These are phyloP conservation scores for Toxonevra muliebris DNA, from an alignment of 2,888 invertebrate species.

Conservation along the genomic window DNA sequence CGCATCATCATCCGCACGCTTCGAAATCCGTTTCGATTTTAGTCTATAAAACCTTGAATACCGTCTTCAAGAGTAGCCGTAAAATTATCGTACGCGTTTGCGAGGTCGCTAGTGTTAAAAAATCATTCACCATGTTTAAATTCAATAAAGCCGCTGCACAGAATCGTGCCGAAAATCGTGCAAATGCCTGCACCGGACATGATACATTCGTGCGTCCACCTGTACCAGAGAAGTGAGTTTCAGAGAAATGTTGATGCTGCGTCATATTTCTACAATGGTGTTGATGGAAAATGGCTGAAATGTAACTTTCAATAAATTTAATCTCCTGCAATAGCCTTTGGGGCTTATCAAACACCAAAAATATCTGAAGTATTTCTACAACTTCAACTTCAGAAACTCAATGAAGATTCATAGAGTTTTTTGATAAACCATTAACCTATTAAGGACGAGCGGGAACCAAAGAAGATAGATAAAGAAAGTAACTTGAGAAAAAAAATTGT, in stretches of 20 bases:
- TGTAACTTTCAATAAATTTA: too few relatives aligned
- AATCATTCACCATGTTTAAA: constrained; percentile 75
- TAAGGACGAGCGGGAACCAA: too few relatives aligned
- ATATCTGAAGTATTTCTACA: too few relatives aligned
- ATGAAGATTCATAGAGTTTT: too few relatives aligned
- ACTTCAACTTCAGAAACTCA: too few relatives aligned
- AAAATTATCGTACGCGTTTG: constrained; percentile 65
- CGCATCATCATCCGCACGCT: constrained; percentile 40
- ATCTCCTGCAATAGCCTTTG: too few relatives aligned
- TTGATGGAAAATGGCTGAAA: too few relatives aligned
- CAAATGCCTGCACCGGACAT: constrained; percentile 80
- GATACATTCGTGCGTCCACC: constrained; percentile 82
- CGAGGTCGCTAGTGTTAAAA: constrained; percentile 65
- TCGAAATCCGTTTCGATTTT: constrained; percentile 64
- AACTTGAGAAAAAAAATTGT: too few relatives aligned
- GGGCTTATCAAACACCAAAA: too few relatives aligned
- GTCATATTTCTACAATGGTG: too few relatives aligned
- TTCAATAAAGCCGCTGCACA: constrained; percentile 65
- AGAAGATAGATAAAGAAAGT: too few relatives aligned
- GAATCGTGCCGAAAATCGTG: constrained; percentile 67
- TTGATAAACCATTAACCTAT: too few relatives aligned
- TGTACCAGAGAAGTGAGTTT: constrained; percentile 64
- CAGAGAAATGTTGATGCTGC: background rate
- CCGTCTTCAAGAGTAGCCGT: constrained; percentile 65
- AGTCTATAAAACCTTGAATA: constrained; percentile 65